Percentiles rank a stretch among this genome's conserved stretches.
Evolutionary conservation across 2,113 vertebrate genomes (phyloP).

Genomic region (Strix aluco): DNA sequence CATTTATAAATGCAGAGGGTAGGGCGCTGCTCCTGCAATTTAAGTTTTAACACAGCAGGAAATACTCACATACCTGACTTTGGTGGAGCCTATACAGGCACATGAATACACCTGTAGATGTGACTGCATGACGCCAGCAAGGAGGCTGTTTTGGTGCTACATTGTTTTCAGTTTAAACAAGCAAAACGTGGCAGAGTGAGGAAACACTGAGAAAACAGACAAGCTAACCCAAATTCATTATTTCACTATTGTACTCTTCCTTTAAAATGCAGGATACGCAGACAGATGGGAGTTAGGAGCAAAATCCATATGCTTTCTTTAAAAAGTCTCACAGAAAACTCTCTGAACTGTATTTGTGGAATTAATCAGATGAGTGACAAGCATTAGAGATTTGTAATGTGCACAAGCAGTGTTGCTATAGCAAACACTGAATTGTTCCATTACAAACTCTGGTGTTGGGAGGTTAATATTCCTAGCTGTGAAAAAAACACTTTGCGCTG

Average conservation of each 20-base stretch:
- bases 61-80: background rate
- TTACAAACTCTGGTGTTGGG: background rate
- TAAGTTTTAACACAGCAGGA: background rate
- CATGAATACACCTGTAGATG: background rate
- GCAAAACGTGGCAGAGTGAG: background rate
- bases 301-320: background rate
- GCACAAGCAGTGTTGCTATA: background rate
- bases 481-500: background rate
- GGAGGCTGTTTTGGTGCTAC: background rate
- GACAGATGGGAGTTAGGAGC: background rate
- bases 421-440: background rate
- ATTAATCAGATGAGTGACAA: constrained; percentile 11
- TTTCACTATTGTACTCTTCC: background rate
- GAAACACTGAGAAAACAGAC: background rate
- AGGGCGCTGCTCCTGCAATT: background rate
- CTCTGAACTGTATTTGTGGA: background rate
- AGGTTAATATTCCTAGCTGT: background rate
- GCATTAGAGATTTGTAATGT: background rate
- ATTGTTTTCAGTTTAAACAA: background rate
- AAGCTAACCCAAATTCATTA: background rate
- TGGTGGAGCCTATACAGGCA: background rate
- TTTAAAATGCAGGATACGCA: background rate
- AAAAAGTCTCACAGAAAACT: background rate
- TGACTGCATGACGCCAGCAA: background rate
- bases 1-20: background rate